Evolutionary conservation across 2,113 vertebrate species (phyloP), one percentile per base, ranked within the genome.

Genomic region (Suncus etruscus): DNA sequence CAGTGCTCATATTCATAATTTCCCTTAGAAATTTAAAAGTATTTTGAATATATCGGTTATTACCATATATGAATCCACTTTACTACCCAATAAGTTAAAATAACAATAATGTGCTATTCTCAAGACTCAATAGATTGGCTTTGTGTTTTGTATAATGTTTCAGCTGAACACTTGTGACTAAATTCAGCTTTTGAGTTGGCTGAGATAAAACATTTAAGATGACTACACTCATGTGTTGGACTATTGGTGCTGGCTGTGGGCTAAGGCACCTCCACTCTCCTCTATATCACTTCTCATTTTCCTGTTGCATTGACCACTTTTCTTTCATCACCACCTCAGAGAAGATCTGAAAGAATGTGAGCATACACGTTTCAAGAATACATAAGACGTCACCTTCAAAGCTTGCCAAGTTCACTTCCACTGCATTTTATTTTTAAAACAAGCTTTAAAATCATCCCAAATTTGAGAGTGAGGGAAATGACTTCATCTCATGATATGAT

Each of bases 341-440:
- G 15, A 20, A 74, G 51, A 22, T 32, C 14, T 83, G 3, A 14
- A 77, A 61, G 32, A 83, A 80, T 1, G 32, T 12, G 45, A 58
- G 54, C 39, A 8, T 47, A 32, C 12, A 83, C 79, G 16, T 29
- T 69, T 3, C 7, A 76, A 48, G 20, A 5, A 8, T 82, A 3
- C 20, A 29, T 32, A 72, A 45, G 32, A 2, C 4, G 1, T 39
- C 12, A 25, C 32, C 18, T 84, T 8, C 10, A 84, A 93, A 12
- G 29, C 14, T 11, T 16, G 48, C 0, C 8, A 45, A 65, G n/a
- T 82, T 39, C 63, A 31, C 14, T 87, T 82, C 10, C 24, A 39
- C n/a, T 80, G 51, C 15, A 76, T 86, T 74, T 83, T 65, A 2
- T 32, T 84, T 89, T 93, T 83, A 78, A 58, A 87, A 45, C 3